These are phyloP conservation scores for Idaea aversata DNA, from an alignment of 2,888 invertebrate genomes.

Conservation along the genomic window DNA sequence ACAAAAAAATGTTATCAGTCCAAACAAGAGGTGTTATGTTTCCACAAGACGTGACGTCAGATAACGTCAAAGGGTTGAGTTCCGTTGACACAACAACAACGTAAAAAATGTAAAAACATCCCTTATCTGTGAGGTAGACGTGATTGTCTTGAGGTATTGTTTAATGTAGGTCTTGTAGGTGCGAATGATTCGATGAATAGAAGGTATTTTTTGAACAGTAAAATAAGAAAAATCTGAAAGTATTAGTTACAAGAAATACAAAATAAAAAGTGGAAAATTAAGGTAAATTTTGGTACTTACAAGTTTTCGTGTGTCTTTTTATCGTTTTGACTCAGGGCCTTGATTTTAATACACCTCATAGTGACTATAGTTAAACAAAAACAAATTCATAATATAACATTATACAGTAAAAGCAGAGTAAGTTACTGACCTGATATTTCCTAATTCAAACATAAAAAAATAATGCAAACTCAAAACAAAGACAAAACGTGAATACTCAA, in stretches of 20 bases:
- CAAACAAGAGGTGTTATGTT: slow-evolving; percentile 47
- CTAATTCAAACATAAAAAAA: neutral
- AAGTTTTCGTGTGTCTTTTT: too few species aligned
- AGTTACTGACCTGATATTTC: too few species aligned
- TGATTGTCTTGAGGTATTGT: slow-evolving; percentile 29
- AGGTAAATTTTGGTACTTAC: too few species aligned
- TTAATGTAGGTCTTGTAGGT: slow-evolving; percentile 24
- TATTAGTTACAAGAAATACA: too few species aligned
- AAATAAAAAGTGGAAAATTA: too few species aligned
- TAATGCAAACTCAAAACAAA: neutral
- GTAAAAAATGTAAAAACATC: slow-evolving; percentile 35
- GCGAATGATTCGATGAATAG: slow-evolving; percentile 13
- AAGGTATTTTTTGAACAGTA: neutral
- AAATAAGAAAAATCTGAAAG: too few species aligned
- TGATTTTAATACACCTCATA: too few species aligned
- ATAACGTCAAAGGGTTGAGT: slow-evolving; percentile 75
- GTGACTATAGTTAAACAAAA: too few species aligned
- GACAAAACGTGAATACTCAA: neutral
- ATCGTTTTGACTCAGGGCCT: too few species aligned
- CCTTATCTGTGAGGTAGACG: slow-evolving; percentile 56
- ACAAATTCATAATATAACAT: too few species aligned
- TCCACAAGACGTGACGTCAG: slow-evolving; percentile 66
- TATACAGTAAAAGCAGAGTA: too few species aligned
- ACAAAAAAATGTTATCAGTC: slow-evolving; percentile 25
- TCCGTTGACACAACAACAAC: slow-evolving; percentile 53